Evolutionary conservation across 1,140 invertebrate species (phyloP).

Genomic region (Bombyx mandarina): DNA sequence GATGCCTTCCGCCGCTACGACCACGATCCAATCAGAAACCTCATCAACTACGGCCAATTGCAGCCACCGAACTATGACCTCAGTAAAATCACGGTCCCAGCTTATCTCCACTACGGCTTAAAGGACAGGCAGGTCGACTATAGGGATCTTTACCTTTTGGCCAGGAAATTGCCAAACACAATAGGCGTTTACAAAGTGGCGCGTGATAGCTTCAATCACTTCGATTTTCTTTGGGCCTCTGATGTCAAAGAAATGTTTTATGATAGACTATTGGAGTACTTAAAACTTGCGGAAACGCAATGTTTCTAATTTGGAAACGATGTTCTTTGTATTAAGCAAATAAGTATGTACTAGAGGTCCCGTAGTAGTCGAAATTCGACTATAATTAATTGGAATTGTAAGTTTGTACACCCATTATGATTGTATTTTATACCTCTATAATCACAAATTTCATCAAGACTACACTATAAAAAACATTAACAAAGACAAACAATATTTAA

Average conservation of each 20-base stretch:
- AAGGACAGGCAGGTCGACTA: constrained; percentile 74
- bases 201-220: constrained; percentile 73
- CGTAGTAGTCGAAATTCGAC: too few relatives aligned
- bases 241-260: constrained; percentile 71
- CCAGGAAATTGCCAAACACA: constrained; percentile 55
- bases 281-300: constrained; percentile 11
- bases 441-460: too few relatives aligned
- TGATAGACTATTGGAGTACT: constrained; percentile 19
- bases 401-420: too few relatives aligned
- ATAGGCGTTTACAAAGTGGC: constrained; percentile 61
- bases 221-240: constrained; percentile 76
- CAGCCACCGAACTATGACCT: constrained; percentile 73
- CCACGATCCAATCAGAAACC: constrained; percentile 62
- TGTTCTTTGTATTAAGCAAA: too few relatives aligned
- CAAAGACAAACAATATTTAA: too few relatives aligned
- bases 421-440: too few relatives aligned
- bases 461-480: too few relatives aligned
- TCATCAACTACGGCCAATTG: constrained; percentile 56
- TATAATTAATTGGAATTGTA: too few relatives aligned
- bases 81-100: constrained; percentile 73
- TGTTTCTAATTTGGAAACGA: too few relatives aligned
- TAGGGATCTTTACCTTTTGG: constrained; percentile 72
- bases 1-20: constrained; percentile 62
- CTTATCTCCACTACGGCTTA: constrained; percentile 73
- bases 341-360: too few relatives aligned